phyloP scores from a whole-genome alignment of 2,113 vertebrate genomes.

The Thalassarche chlororhynchos region DNA sequence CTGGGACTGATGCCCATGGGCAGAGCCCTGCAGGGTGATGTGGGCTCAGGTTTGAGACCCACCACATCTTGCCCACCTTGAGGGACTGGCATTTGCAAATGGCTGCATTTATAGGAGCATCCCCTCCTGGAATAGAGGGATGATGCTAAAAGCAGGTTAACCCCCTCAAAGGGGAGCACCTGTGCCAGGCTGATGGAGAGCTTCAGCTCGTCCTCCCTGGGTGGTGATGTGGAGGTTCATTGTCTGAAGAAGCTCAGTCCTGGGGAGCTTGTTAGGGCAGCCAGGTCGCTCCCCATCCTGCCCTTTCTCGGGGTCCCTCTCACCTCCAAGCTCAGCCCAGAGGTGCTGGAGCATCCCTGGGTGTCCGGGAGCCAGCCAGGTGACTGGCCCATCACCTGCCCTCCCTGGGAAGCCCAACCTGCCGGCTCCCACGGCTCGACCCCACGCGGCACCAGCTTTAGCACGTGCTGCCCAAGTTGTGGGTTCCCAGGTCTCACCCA shows the following conservation, averaged over 20 bases:
- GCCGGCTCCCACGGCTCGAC: rapidly evolving
- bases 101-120: rapidly evolving
- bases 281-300: rapidly evolving
- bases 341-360: neutral
- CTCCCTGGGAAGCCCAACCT: rapidly evolving
- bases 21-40: neutral
- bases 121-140: neutral
- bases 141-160: neutral
- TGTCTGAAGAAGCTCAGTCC: neutral
- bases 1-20: neutral
- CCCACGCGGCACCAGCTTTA: neutral
- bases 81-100: neutral
- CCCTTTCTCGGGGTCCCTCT: rapidly evolving
- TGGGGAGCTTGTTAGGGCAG: rapidly evolving
- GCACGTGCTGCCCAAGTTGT: neutral
- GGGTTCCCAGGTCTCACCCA: neutral
- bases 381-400: rapidly evolving
- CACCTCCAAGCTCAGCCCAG: neutral
- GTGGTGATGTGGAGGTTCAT: neutral
- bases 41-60: neutral
- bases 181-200: neutral
- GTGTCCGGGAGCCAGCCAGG: rapidly evolving
- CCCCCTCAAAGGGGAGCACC: neutral
- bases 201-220: rapidly evolving
- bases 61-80: rapidly evolving